Evolutionary conservation across 2,113 vertebrate genomes (phyloP).

Genomic region (Motacilla alba): DNA sequence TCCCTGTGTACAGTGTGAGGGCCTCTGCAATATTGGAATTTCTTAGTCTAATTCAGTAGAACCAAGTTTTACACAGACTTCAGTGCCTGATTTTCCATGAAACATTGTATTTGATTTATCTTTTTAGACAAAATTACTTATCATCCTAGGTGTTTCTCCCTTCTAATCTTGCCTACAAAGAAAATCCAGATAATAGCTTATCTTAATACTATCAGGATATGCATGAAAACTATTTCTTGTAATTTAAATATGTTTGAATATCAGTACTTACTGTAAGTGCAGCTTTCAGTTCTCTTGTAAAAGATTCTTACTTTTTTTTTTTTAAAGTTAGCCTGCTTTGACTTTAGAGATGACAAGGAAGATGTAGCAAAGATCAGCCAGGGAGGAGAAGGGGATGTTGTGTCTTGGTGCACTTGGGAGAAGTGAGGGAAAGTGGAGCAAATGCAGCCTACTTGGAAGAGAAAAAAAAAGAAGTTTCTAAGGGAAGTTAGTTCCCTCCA

Average conservation of each 20-base stretch:
- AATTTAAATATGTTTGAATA: not conserved
- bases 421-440: not conserved
- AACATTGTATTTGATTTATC: not conserved
- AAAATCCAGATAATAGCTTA: not conserved
- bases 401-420: not conserved
- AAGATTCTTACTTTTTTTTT: not conserved
- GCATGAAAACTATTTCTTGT: not conserved
- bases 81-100: not conserved
- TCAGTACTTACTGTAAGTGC: not conserved
- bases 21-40: not conserved
- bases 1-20: not conserved
- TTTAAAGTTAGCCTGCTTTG: not conserved
- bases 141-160: not conserved
- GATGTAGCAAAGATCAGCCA: not conserved
- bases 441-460: not conserved
- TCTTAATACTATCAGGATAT: not conserved
- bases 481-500: not conserved
- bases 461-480: not conserved
- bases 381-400: not conserved
- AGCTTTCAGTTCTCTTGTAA: not conserved
- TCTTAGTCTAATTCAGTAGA: not conserved
- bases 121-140: not conserved
- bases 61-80: not conserved
- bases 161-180: not conserved
- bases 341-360: not conserved